Evolutionary conservation across 2,797 vertebrate genomes (phyloP).

Genomic region (Champsocephalus gunnari): DNA sequence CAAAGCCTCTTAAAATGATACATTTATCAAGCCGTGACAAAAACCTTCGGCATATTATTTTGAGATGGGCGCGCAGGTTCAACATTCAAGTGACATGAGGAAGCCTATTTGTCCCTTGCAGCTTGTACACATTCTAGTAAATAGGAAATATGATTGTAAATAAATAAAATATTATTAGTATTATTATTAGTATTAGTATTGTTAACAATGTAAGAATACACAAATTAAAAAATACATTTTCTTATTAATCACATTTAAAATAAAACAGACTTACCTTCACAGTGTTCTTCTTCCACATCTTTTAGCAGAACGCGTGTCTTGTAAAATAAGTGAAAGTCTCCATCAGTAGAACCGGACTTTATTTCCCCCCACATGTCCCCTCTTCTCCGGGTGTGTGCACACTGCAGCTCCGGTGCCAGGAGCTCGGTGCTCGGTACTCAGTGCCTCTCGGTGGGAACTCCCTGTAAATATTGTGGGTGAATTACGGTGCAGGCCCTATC

Average conservation of each 20-base stretch:
- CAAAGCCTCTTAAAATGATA: constrained; percentile 98
- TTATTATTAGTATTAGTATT: constrained; percentile 2
- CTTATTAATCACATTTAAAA: neutral
- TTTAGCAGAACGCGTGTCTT: constrained; percentile 11
- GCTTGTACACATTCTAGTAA: constrained; percentile 29
- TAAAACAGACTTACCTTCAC: constrained; percentile 61
- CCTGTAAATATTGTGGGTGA: constrained; percentile 48
- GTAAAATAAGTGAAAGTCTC: constrained; percentile 24
- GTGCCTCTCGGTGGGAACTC: constrained; percentile 50
- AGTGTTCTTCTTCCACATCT: constrained; percentile 17
- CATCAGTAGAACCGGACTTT: neutral
- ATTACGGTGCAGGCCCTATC: constrained; percentile 47
- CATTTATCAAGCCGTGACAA: constrained; percentile 98
- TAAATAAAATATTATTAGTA: constrained; percentile 2
- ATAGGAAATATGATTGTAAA: constrained; percentile 18
- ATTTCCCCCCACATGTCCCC: neutral
- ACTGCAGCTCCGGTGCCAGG: constrained; percentile 28
- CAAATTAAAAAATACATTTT: neutral
- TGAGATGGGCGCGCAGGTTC: constrained; percentile 82
- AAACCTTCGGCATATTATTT: constrained; percentile 93
- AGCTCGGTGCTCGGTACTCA: constrained; percentile 32
- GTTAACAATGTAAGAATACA: neutral
- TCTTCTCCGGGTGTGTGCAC: constrained; percentile 8
- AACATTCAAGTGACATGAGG: constrained; percentile 73
- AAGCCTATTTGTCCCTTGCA: constrained; percentile 55